These are phyloP conservation scores for Calyptommatus sinebrachiatus DNA, from an alignment of 2,113 vertebrate genomes.

Conservation along the genomic window DNA sequence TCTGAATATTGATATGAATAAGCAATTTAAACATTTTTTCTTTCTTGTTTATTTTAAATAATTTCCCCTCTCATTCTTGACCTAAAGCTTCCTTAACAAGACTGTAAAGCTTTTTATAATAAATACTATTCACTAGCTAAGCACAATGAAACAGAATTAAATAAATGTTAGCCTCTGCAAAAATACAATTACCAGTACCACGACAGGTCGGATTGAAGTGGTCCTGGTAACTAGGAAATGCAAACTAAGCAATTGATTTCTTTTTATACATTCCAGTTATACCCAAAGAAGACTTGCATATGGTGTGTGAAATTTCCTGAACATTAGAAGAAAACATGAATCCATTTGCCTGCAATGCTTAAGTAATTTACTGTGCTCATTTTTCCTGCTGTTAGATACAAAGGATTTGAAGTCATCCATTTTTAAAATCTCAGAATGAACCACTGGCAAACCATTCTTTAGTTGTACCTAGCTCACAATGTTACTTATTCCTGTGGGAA, in stretches of 20 bases:
- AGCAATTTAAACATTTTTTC: background rate
- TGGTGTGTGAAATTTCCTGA: constrained; percentile 42
- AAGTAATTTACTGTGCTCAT: constrained; percentile 49
- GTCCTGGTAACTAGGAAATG: constrained; percentile 33
- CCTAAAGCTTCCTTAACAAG: background rate
- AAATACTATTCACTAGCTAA: background rate
- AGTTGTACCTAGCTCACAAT: constrained; percentile 50
- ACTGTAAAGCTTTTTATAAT: background rate
- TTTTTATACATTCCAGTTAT: constrained; percentile 42
- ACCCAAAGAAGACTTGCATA: constrained; percentile 11
- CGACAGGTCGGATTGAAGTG: background rate
- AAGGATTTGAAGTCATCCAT: constrained; percentile 37
- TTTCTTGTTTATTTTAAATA: background rate
- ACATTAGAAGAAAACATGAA: constrained; percentile 37
- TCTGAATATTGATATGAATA: background rate
- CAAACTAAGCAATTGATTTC: constrained; percentile 39
- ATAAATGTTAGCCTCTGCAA: constrained; percentile 17
- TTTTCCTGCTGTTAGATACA: constrained; percentile 47
- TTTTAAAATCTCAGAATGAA: constrained; percentile 45
- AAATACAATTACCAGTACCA: constrained; percentile 6
- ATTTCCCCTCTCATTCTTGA: too few relatives aligned
- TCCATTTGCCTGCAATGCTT: constrained; percentile 37
- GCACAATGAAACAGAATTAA: constrained; percentile 29
- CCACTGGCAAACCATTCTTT: constrained; percentile 38
- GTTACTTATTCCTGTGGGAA: constrained; percentile 53